phyloP scores from a whole-genome alignment of 2,888 invertebrate species.

The Lycocerus yunnanus region DNA sequence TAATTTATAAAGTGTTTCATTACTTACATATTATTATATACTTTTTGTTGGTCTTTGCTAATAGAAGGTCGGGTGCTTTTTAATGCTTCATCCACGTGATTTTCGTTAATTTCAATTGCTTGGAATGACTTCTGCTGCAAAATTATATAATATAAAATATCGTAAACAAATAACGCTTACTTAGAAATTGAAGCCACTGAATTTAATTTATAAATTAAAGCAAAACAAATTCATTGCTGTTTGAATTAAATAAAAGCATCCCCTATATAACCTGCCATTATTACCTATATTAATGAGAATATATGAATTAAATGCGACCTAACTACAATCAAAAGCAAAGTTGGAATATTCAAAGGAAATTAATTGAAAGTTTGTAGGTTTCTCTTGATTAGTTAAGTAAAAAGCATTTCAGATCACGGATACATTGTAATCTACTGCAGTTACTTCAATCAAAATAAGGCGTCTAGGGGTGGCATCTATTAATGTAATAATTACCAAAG shows the following conservation, averaged over 20 bases:
- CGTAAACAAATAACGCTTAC: background rate
- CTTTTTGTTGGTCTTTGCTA: conserved; percentile 67
- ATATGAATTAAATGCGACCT: conserved; percentile 26
- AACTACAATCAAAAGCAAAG: conserved; percentile 30
- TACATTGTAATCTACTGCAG: conserved; percentile 31
- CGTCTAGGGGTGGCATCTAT: conserved; percentile 32
- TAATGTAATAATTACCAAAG: conserved; percentile 36
- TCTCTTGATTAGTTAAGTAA: conserved; percentile 35
- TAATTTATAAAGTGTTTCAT: conserved; percentile 38
- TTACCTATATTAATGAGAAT: conserved; percentile 21
- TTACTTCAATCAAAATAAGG: conserved; percentile 30
- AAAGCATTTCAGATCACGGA: conserved; percentile 29
- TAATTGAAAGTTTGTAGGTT: conserved; percentile 35
- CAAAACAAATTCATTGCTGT: background rate
- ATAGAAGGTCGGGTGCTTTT: conserved; percentile 78
- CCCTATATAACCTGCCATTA: conserved; percentile 5
- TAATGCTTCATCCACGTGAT: conserved; percentile 70
- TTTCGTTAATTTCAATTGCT: conserved; percentile 56
- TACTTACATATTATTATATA: conserved; percentile 79
- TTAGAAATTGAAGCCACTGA: conserved; percentile 2
- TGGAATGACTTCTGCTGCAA: conserved; percentile 18
- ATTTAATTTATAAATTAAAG: conserved; percentile 4
- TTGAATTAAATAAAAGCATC: conserved; percentile 12
- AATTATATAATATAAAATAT: conserved; percentile 2
- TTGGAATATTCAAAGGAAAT: conserved; percentile 29